Percentiles rank a stretch among this genome's conserved stretches.
phyloP scores from a whole-genome alignment of 2,888 invertebrate species.

The Drosophila testacea region DNA sequence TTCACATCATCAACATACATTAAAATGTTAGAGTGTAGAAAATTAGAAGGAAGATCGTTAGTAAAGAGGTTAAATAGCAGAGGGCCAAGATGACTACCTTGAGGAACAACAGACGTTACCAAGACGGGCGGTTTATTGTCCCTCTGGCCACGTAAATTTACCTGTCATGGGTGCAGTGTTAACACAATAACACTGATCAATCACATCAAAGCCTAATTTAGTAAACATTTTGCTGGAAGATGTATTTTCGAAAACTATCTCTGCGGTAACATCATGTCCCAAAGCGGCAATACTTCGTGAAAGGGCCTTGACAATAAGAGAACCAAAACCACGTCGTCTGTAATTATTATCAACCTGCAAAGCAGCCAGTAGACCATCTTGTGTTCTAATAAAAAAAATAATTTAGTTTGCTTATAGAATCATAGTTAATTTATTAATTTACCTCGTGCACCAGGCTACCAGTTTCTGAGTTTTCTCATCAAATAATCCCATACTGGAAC shows the following conservation, averaged over 20 bases:
- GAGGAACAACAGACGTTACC: too few relatives aligned
- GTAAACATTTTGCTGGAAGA: constrained; percentile 38
- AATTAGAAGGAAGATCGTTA: too few relatives aligned
- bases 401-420: background rate
- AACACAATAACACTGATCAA: constrained; percentile 49
- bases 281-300: constrained; percentile 28
- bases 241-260: constrained; percentile 34
- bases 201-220: constrained; percentile 51
- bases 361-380: constrained; percentile 53
- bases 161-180: constrained; percentile 34
- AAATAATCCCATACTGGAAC: constrained; percentile 80
- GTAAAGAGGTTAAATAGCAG: too few relatives aligned
- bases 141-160: constrained; percentile 46
- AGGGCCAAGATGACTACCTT: too few relatives aligned
- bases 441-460: constrained; percentile 84
- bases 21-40: too few relatives aligned
- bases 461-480: constrained; percentile 67
- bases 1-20: too few relatives aligned
- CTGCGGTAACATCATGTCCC: constrained; percentile 59
- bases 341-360: constrained; percentile 43
- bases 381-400: constrained; percentile 36
- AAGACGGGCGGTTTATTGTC: constrained; percentile 23
- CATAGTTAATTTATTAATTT: background rate
- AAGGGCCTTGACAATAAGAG: constrained; percentile 47
- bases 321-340: constrained; percentile 57